Evolutionary conservation across 2,888 invertebrate genomes (phyloP).

Genomic region (Smittia sp.): DNA sequence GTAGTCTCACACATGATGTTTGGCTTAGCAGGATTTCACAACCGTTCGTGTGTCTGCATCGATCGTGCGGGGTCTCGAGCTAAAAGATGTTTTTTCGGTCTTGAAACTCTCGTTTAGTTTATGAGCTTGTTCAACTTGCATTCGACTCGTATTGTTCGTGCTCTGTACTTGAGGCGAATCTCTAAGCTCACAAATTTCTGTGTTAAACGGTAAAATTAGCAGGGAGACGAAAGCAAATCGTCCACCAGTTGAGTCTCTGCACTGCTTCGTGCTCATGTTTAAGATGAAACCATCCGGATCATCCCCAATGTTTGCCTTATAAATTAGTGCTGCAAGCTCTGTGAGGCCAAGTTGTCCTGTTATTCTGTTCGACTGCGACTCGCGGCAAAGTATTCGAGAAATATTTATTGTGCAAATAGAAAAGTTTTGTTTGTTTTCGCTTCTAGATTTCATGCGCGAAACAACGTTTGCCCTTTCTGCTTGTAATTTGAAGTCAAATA

Average conservation of each 20-base stretch:
- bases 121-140: slow-evolving; percentile 9
- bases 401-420: no score
- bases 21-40: slow-evolving; percentile 15
- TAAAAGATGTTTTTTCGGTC: not conserved
- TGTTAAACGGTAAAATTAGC: not conserved
- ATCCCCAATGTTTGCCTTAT: no score
- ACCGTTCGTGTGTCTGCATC: slow-evolving; percentile 3
- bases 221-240: not conserved
- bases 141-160: no score
- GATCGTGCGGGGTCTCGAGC: not conserved
- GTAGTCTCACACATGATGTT: slow-evolving; percentile 19
- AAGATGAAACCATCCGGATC: no score
- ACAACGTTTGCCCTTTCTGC: slow-evolving; percentile 23
- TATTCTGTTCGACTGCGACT: no score
- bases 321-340: no score
- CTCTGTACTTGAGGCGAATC: not conserved
- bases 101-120: not conserved
- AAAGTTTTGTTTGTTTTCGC: not conserved
- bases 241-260: no score
- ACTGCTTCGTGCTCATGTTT: no score
- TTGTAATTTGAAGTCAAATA: slow-evolving; percentile 16
- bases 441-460: not conserved
- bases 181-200: not conserved
- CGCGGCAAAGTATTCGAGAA: no score
- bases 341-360: no score